Evolutionary conservation across 1,140 invertebrate genomes (phyloP), one percentile per base, ranked within the genome.

Genomic region (Maconellicoccus hirsutus): DNA sequence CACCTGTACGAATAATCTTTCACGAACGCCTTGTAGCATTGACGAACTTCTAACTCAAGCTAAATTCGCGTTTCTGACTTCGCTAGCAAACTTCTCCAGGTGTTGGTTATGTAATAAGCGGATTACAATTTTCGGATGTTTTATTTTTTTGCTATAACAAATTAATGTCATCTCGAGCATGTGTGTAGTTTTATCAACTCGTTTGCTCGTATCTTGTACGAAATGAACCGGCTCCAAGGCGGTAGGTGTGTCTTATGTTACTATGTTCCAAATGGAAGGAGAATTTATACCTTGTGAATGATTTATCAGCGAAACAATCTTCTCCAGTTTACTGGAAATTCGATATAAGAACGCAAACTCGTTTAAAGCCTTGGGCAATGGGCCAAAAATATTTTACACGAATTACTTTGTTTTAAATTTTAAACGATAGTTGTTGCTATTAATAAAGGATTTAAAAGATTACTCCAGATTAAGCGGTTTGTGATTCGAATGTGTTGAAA

Each of bases 111-210:
- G 42, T 52, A 52, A 52, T 52, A 52, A 52, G 42, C 42, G 42
- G n/a, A 52, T 52, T 52, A 52, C n/a, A 52, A 52, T 52, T 52
- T 52, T 52, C 42, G 42, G 42, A 52, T 52, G 42, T 52, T 52
- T 52, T 52, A 16, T 52, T 52, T 52, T 52, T 52, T 52, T 52
- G 10, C n/a, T 52, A 14, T 16, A 52, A 19, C 42, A 52, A 52
- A 52, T 52, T 52, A 52, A 52, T 52, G 42, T 52, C 42, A 52
- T 8, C 3, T 52, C n/a, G 42, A 52, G n/a, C 42, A 52, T 52
- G 16, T 52, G 42, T 3, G 42, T 3, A 19, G 42, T 52, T 52
- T 52, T 52, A 52, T 52, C n/a, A 52, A 8, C 42, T 52, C 42
- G 42, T 52, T 52, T 52, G 12, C 16, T 8, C 42, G n/a, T 52